Conservation (phyloP, 2,797 vertebrate species). For the Huso huso region DNA sequence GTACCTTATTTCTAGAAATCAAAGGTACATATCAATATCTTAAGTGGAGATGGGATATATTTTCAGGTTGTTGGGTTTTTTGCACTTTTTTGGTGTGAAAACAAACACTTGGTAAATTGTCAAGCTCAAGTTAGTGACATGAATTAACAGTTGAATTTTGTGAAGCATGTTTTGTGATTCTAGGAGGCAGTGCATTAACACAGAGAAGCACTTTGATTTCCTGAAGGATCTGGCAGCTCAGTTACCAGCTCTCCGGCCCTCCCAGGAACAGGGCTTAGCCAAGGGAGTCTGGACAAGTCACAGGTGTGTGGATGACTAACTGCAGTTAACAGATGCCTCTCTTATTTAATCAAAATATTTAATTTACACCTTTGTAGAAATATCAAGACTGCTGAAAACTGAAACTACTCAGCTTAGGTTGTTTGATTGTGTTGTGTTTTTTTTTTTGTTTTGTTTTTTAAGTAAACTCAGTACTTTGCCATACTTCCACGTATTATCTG, state of each 20-base stretch:
- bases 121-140: neutral
- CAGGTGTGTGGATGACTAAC: slow-evolving; percentile 38
- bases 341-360: no score
- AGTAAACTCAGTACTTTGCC: no score
- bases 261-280: slow-evolving; percentile 37
- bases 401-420: no score
- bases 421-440: neutral
- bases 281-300: slow-evolving; percentile 44
- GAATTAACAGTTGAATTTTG: neutral
- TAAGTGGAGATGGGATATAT: no score
- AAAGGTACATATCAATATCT: no score
- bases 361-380: no score
- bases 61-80: neutral
- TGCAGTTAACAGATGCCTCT: no score
- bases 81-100: neutral
- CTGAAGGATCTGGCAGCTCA: slow-evolving; percentile 48
- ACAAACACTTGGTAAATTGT: neutral
- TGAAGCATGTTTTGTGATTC: slow-evolving; percentile 6
- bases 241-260: slow-evolving; percentile 20
- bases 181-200: slow-evolving; percentile 63
- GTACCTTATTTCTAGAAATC: no score
- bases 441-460: slow-evolving; percentile 2
- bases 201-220: slow-evolving; percentile 61
- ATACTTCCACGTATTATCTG: no score
- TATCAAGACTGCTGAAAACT: no score